Conservation (phyloP, 2,888 invertebrate genomes). For the Parascotia fuliginaria region DNA sequence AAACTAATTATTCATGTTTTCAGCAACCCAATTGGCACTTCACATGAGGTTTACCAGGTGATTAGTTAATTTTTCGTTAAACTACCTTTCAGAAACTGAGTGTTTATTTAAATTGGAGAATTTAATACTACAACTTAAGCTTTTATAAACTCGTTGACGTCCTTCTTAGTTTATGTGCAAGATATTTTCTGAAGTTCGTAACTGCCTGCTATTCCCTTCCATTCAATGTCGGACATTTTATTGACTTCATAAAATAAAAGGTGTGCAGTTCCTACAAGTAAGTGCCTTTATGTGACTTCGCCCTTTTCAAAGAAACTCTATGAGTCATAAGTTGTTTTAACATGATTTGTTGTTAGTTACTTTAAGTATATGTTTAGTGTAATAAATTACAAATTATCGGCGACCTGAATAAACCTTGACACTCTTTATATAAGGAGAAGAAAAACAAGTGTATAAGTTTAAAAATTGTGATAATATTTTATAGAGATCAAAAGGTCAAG, state of each 20-base stretch:
- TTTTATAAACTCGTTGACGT: background rate
- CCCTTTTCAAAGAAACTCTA: slow-evolving; percentile 32
- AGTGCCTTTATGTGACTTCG: slow-evolving; percentile 28
- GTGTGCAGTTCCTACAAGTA: slow-evolving; percentile 30
- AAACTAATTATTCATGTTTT: too few relatives aligned
- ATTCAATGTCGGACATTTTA: slow-evolving; percentile 51
- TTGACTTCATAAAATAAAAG: slow-evolving; percentile 64
- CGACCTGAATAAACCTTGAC: too few relatives aligned
- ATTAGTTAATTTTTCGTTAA: too few relatives aligned
- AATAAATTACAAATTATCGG: too few relatives aligned
- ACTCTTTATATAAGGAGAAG: too few relatives aligned
- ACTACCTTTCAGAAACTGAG: too few relatives aligned
- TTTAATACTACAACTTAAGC: background rate
- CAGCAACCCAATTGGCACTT: too few relatives aligned
- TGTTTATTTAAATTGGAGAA: background rate
- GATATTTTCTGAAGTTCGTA: slow-evolving; percentile 24
- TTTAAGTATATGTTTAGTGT: too few relatives aligned
- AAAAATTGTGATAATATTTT: too few relatives aligned
- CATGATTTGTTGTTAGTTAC: background rate
- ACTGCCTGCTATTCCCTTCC: slow-evolving; percentile 30
- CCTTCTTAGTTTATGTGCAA: background rate
- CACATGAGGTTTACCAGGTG: too few relatives aligned
- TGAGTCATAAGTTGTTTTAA: slow-evolving; percentile 12
- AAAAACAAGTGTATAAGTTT: too few relatives aligned
- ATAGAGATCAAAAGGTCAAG: too few relatives aligned